Conservation (phyloP, 2,113 vertebrate species). For the Puntigrus tetrazona region DNA sequence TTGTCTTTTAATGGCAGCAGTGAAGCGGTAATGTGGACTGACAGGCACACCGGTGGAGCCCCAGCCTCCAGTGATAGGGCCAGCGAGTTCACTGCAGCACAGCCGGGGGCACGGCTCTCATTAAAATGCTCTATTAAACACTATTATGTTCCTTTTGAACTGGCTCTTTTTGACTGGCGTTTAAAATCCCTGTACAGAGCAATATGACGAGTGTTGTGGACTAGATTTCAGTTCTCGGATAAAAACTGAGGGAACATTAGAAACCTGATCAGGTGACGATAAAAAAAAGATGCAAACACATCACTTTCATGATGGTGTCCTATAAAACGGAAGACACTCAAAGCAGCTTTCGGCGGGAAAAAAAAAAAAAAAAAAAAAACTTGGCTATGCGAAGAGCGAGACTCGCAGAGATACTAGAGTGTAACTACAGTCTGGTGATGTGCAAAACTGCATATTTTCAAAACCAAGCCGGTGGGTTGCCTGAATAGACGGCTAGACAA, state of each 20-base stretch:
- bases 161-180: slow-evolving; percentile 26
- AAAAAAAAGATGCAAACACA: slow-evolving; percentile 26
- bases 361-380: background rate
- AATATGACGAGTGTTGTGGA: slow-evolving; percentile 34
- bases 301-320: background rate
- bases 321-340: slow-evolving; percentile 15
- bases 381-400: background rate
- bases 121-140: slow-evolving; percentile 62
- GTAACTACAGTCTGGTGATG: background rate
- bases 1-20: slow-evolving; percentile 43
- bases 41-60: slow-evolving; percentile 57
- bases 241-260: slow-evolving; percentile 3
- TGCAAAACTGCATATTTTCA: background rate
- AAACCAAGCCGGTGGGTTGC: background rate
- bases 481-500: background rate
- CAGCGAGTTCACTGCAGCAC: slow-evolving; percentile 48
- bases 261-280: slow-evolving; percentile 34
- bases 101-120: slow-evolving; percentile 53
- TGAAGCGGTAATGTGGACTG: slow-evolving; percentile 58
- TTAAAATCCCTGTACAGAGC: slow-evolving; percentile 7
- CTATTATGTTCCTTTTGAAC: slow-evolving; percentile 53
- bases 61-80: slow-evolving; percentile 46
- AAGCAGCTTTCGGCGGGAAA: background rate
- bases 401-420: background rate
- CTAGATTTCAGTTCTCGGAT: slow-evolving; percentile 17